Conservation (phyloP, 2,797 vertebrate genomes). For the Scleropages formosus region DNA sequence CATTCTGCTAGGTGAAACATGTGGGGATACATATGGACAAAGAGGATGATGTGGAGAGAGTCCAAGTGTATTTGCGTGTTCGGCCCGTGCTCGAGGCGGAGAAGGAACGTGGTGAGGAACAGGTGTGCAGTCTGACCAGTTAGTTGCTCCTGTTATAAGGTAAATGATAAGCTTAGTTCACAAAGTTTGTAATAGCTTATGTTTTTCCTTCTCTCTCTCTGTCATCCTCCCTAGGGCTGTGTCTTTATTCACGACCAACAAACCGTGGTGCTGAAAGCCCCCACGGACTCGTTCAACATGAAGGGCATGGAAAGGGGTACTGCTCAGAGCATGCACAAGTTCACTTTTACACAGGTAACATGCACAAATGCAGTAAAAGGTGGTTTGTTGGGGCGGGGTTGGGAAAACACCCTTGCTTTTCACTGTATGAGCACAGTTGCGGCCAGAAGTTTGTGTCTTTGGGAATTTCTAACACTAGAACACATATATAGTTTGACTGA, state of each 20-base stretch:
- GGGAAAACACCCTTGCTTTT: too few species aligned
- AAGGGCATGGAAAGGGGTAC: constrained; percentile 83
- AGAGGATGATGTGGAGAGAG: constrained; percentile 61
- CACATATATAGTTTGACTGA: too few species aligned
- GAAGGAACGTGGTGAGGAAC: constrained; percentile 76
- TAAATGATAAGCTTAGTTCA: not conserved
- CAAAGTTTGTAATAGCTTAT: not conserved
- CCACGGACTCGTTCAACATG: constrained; percentile 89
- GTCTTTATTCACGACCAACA: constrained; percentile 79
- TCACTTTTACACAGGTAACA: constrained; percentile 85
- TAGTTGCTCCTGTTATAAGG: not conserved
- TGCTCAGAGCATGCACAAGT: constrained; percentile 84
- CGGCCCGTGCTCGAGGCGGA: constrained; percentile 82
- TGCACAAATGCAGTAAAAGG: too few species aligned
- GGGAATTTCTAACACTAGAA: too few species aligned
- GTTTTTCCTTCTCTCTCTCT: not conserved
- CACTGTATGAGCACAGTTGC: too few species aligned
- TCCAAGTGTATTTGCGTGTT: constrained; percentile 86
- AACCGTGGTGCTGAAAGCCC: constrained; percentile 83
- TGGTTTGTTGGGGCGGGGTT: too few species aligned
- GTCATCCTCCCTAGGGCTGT: constrained; percentile 70
- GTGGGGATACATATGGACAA: constrained; percentile 42
- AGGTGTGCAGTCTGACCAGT: constrained; percentile 67
- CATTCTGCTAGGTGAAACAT: constrained; percentile 40
- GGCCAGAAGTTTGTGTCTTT: too few species aligned